Evolutionary conservation across 2,888 invertebrate species (phyloP), one percentile per base, ranked within the genome.

Genomic region (Dimorphilus gyrociliatus): DNA sequence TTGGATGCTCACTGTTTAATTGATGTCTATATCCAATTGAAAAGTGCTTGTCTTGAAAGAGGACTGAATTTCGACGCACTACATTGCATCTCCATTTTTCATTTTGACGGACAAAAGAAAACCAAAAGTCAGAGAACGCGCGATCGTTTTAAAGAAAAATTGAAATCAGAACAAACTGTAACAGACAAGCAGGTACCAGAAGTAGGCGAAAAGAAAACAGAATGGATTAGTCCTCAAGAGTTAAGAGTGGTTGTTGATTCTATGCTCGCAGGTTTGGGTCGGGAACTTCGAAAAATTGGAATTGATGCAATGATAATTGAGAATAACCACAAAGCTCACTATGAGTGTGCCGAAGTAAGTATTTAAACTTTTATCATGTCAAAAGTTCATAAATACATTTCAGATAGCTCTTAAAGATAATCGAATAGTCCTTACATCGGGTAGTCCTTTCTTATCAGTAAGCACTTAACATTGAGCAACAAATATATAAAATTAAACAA

Each of bases 1-100:
- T 62, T 84, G 30, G 88, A 90, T 69, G 84, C 86, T 1, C 76
- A 73, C 65, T 82, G 85, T 47, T 67, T 90, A 34, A 57, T 88
- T 43, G 74, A 81, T 64, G 69, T 85, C 21, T 82, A 80, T 62
- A 69, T 74, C 31, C 71, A 70, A 26, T 59, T 86, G 17, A n/a
- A n/a, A n/a, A n/a, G n/a, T n/a, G n/a, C n/a, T n/a, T n/a, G n/a
- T n/a, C n/a, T n/a, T n/a, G n/a, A n/a, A n/a, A n/a, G n/a, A n/a
- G n/a, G n/a, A n/a, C 8, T 25, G 8, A 10, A 8, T 12, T 8
- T 8, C 8, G 12, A n/a, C 26, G 12, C 10, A 12, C 12, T 8
- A 8, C 8, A 25, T 12, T n/a, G 12, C 21, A 21, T 10, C 21
- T n/a, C 21, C 21, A n/a, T 21, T n/a, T 21, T n/a, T 10, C 21